Evolutionary conservation across 2,888 invertebrate genomes (phyloP), one percentile per base, ranked within the genome.

Genomic region (Eupithecia dodoneata): DNA sequence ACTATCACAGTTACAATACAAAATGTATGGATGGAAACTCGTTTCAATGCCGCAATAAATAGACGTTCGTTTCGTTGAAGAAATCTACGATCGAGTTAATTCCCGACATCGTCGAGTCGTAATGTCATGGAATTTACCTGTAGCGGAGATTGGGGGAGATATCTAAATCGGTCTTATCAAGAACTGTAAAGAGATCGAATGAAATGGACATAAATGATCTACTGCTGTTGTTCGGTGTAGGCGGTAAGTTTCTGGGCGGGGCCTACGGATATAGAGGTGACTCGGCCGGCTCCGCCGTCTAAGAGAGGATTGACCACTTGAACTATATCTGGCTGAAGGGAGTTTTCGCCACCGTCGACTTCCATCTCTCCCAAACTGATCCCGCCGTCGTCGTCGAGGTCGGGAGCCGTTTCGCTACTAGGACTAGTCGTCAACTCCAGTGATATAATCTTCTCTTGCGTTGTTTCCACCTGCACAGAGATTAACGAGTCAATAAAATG

Each of bases 391-490:
- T 91, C 91, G 81, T 91, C 91, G 79, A 95, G 81, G 81, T 93
- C 87, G 76, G 95, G 93, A 77, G 96, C 95, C 44, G 96, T 96
- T 85, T 96, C 96, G 78, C 96, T 96, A 85, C 96, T 89, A 83
- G 96, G 94, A 93, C 96, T 95, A 89, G 96, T 96, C 80, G 97
- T 97, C 89, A 98, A 93, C 93, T 98, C 98, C 92, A 98, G 94
- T 77, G 98, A 98, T 93, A 98, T 98, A 85, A 98, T 98, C 95
- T 98, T 98, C 94, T 98, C 98, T 93, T 97, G 97, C 81, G 98
- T 97, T 80, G 98, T 98, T 96, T 98, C 98, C 91, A 98, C 98
- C 98, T 97, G 91, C 76, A 80, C 76, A 79, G 55, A 76, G 18
- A 74, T 72, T 13, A 52, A 0, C 0, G 47, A 12, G 4, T 70